Conservation (phyloP, 2,888 invertebrate genomes). For the Polymixis lichenea region DNA sequence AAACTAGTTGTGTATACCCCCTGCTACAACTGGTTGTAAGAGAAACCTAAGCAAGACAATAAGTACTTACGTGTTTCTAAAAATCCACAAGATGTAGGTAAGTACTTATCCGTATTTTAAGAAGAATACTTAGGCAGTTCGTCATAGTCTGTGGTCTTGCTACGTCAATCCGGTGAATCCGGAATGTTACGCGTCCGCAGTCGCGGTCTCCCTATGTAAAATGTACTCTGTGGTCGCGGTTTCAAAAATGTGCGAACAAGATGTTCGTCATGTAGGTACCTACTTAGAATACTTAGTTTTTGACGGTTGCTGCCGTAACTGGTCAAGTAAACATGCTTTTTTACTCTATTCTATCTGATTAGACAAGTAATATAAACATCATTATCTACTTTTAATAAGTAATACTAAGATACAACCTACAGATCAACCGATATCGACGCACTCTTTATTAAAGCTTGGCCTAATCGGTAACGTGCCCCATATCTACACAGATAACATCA, state of each 20-base stretch:
- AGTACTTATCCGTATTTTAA: too few relatives aligned
- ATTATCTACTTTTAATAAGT: constrained; percentile 21
- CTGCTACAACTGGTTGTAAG: too few relatives aligned
- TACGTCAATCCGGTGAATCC: too few relatives aligned
- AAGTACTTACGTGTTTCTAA: not conserved
- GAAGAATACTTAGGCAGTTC: too few relatives aligned
- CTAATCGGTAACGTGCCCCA: constrained; percentile 13
- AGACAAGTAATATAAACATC: constrained; percentile 25
- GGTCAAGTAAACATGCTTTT: constrained; percentile 8
- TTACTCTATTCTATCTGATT: constrained; percentile 29
- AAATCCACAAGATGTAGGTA: not conserved
- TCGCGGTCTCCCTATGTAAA: too few relatives aligned
- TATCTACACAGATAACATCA: constrained; percentile 9
- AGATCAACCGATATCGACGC: constrained; percentile 25
- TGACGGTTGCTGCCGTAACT: not conserved
- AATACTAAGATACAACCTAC: constrained; percentile 24
- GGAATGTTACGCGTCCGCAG: not conserved
- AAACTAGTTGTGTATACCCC: too few relatives aligned
- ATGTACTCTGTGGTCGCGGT: too few relatives aligned
- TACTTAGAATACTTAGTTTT: not conserved
- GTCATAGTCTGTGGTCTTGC: too few relatives aligned
- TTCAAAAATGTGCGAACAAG: not conserved
- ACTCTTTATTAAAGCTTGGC: constrained; percentile 6
- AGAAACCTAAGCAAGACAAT: not conserved
- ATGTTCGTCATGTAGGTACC: not conserved